A percentile compares a stretch with the other conserved stretches of the same genome.
Evolutionary conservation across 2,113 vertebrate genomes (phyloP).

Genomic region (Galemys pyrenaicus): DNA sequence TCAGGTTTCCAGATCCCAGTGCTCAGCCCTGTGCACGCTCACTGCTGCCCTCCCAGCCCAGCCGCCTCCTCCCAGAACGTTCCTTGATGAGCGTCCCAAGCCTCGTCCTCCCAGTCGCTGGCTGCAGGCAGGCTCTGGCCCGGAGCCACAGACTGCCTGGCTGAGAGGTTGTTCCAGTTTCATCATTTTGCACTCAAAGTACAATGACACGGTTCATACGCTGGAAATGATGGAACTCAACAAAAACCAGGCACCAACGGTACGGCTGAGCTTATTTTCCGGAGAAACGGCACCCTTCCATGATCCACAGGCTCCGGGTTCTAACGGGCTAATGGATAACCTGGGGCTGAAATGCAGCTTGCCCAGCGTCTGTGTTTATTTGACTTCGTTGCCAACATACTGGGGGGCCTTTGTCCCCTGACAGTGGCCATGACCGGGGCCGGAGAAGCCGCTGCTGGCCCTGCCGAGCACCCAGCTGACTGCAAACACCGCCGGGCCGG

Average conservation of each 20-base stretch:
- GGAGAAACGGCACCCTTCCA: conserved; percentile 66
- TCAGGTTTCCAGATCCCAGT: not conserved
- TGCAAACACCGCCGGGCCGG: no score
- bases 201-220: not conserved
- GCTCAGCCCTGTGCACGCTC: not conserved
- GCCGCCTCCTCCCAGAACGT: not conserved
- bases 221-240: conserved; percentile 9
- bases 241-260: conserved; percentile 20
- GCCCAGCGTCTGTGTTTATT: not conserved
- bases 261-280: conserved; percentile 27
- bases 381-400: not conserved
- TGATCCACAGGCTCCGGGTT: conserved; percentile 67
- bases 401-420: not conserved
- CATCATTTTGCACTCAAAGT: not conserved
- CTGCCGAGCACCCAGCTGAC: no score
- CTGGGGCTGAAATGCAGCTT: not conserved
- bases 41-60: not conserved
- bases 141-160: not conserved
- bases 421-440: not conserved
- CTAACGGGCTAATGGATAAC: conserved; percentile 71
- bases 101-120: no score
- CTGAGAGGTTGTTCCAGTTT: not conserved
- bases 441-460: not conserved
- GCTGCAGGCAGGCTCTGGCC: no score
- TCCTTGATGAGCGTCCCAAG: not conserved